Evolutionary conservation across 2,888 invertebrate genomes (phyloP).

Genomic region (Dermolepida albohirtum): DNA sequence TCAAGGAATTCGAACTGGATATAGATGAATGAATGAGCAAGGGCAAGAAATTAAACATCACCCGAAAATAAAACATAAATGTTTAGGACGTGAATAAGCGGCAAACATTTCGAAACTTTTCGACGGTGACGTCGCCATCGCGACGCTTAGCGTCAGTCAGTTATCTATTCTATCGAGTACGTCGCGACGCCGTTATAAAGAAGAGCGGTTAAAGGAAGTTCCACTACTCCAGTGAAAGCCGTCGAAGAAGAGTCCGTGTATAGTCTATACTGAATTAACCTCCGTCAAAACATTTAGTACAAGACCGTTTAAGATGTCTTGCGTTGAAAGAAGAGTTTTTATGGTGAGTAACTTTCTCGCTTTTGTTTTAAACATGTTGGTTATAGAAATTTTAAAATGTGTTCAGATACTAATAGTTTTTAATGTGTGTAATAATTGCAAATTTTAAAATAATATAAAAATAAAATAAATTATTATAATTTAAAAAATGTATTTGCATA

Average conservation of each 20-base stretch:
- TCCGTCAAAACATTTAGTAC: constrained; percentile 1
- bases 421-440: too few species aligned
- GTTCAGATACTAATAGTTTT: too few species aligned
- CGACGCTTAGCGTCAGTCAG: constrained; percentile 55
- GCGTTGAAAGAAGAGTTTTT: constrained; percentile 40
- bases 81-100: constrained; percentile 43
- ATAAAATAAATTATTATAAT: too few species aligned
- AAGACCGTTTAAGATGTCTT: constrained; percentile 34
- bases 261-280: constrained; percentile 2
- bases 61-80: constrained; percentile 27
- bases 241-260: constrained; percentile 10
- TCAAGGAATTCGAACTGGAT: constrained; percentile 27
- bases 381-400: too few species aligned
- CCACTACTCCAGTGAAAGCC: constrained; percentile 26
- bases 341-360: constrained; percentile 33
- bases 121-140: constrained; percentile 46
- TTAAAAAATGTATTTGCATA: too few species aligned
- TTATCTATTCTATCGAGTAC: constrained; percentile 57
- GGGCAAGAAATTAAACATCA: constrained; percentile 34
- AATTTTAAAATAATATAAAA: too few species aligned
- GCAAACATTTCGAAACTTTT: constrained; percentile 24
- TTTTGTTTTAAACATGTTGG: not conserved
- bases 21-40: constrained; percentile 34
- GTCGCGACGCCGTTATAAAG: constrained; percentile 37
- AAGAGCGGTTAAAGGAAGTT: constrained; percentile 3